A percentile compares a stretch with the other conserved stretches of the same genome.
phyloP scores from a whole-genome alignment of 2,888 invertebrate species.

The Balanococcus diminutus region DNA sequence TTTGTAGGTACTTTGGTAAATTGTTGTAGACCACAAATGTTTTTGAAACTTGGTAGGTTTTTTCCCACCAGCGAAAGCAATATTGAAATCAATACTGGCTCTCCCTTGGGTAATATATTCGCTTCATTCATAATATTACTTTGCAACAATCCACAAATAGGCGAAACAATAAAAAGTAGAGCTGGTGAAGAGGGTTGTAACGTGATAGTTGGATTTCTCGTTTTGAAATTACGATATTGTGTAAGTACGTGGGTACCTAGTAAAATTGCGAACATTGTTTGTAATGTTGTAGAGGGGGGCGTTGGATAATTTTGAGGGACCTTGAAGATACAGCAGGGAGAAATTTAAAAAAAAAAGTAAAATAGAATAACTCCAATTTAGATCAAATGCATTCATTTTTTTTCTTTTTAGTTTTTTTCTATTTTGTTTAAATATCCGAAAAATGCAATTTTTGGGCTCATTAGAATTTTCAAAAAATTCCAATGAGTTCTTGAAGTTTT shows the following conservation, averaged over 20 bases:
- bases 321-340: too few relatives aligned
- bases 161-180: slow-evolving; percentile 6
- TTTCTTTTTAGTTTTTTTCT: too few relatives aligned
- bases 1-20: neutral
- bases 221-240: neutral
- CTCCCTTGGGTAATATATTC: slow-evolving; percentile 28
- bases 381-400: too few relatives aligned
- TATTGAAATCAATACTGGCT: slow-evolving; percentile 32
- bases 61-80: neutral
- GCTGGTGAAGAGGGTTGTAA: neutral
- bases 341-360: too few relatives aligned
- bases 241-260: too few relatives aligned
- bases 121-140: slow-evolving; percentile 11
- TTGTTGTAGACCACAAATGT: neutral
- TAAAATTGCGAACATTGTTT: neutral
- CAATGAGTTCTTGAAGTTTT: too few relatives aligned
- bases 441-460: too few relatives aligned
- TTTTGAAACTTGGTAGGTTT: neutral
- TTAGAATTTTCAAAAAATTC: too few relatives aligned
- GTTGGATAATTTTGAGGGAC: too few relatives aligned
- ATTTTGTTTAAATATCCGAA: too few relatives aligned
- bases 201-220: neutral
- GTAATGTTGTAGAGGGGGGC: too few relatives aligned
- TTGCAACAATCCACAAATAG: slow-evolving; percentile 33
- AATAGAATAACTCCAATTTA: too few relatives aligned